A percentile compares a stretch with the other conserved stretches of the same genome.
Evolutionary conservation across 2,888 invertebrate genomes (phyloP).

Genomic region (Lasioglossum vierecki): DNA sequence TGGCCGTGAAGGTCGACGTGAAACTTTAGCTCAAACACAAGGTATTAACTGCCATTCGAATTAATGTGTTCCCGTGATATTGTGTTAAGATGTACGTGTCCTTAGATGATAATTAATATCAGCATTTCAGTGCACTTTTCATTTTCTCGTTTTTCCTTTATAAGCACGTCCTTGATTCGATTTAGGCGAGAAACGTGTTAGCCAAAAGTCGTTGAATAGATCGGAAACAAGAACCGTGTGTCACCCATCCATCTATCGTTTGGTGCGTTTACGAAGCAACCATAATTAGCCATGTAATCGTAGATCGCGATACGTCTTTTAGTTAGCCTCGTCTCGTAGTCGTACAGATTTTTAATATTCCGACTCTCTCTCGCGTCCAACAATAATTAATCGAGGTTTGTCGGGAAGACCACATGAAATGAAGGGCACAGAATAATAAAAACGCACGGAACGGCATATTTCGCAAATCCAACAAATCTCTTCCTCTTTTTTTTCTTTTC

Average conservation of each 20-base stretch:
- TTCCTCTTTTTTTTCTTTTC: not conserved
- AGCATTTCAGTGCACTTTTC: conserved; percentile 16
- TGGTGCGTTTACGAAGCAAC: not conserved
- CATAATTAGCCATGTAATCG: not conserved
- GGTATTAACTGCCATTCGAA: conserved; percentile 77
- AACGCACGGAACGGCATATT: not conserved
- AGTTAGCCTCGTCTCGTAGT: not conserved
- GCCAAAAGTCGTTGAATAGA: not conserved
- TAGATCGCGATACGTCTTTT: not conserved
- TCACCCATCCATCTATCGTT: not conserved
- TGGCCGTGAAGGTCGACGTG: not conserved
- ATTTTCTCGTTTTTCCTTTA: conserved; percentile 1
- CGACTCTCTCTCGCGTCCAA: not conserved
- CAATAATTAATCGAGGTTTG: not conserved
- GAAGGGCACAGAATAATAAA: conserved; percentile 1
- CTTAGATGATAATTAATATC: conserved; percentile 27
- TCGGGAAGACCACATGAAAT: conserved; percentile 4
- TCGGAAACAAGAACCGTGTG: not conserved
- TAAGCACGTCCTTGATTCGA: not conserved
- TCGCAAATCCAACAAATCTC: not conserved
- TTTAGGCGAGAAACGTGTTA: not conserved
- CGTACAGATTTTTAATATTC: not conserved
- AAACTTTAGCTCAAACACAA: conserved; percentile 71
- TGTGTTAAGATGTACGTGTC: conserved; percentile 26
- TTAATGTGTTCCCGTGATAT: conserved; percentile 63